phyloP scores from a whole-genome alignment of 2,113 vertebrate species.

The Onychostoma macrolepis region DNA sequence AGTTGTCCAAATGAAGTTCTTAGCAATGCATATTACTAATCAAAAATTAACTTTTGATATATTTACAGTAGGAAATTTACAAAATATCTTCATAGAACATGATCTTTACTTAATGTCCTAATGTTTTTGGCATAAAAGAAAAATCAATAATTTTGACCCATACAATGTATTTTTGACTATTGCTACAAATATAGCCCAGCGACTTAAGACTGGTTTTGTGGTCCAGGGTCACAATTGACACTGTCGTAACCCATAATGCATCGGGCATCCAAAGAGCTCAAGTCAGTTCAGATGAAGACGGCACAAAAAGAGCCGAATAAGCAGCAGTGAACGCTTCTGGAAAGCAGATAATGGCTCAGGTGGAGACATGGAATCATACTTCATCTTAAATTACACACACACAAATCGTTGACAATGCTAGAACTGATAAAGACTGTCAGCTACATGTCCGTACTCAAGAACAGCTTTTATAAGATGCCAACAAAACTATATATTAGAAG shows the following conservation, averaged over 20 bases:
- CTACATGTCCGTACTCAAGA: neutral
- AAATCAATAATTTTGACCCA: too few species aligned
- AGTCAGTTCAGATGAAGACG: constrained; percentile 55
- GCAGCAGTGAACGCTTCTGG: constrained; percentile 53
- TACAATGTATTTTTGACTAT: too few species aligned
- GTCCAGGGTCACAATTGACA: too few species aligned
- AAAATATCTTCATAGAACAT: too few species aligned
- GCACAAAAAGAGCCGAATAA: constrained; percentile 64
- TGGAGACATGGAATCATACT: neutral
- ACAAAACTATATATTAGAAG: neutral
- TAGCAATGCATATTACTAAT: too few species aligned
- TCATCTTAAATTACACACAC: neutral
- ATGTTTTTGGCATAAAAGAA: too few species aligned
- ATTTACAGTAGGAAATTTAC: too few species aligned
- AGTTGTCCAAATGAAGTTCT: too few species aligned
- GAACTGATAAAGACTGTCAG: neutral
- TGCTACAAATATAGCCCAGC: too few species aligned
- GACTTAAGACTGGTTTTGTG: too few species aligned
- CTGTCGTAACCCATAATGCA: neutral
- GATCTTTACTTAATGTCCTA: too few species aligned
- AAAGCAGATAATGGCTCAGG: constrained; percentile 14
- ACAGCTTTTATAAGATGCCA: neutral
- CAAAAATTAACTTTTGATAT: too few species aligned
- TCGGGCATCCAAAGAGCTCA: constrained; percentile 17
- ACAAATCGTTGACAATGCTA: neutral